These are phyloP conservation scores for Oryzias sinensis DNA, from an alignment of 2,797 vertebrate genomes.

Conservation along the genomic window DNA sequence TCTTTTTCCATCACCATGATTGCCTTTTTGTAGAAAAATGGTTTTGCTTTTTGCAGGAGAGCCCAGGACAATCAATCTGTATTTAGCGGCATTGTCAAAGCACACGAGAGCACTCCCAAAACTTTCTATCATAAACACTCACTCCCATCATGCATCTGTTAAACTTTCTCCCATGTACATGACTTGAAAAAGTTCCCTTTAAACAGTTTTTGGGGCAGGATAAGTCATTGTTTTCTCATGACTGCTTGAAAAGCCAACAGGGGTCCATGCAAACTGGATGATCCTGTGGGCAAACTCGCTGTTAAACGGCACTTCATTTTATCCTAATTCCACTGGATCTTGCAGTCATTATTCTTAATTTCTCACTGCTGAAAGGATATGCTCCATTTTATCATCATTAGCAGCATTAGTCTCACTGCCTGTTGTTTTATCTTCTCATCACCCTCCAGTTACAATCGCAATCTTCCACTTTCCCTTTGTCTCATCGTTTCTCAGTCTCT, in stretches of 20 bases:
- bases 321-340: conserved; percentile 21
- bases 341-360: conserved; percentile 9
- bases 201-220: conserved; percentile 30
- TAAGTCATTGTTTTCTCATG: neutral
- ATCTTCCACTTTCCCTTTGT: conserved; percentile 16
- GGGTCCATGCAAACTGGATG: too few relatives aligned
- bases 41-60: conserved; percentile 33
- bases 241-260: too few relatives aligned
- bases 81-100: conserved; percentile 59
- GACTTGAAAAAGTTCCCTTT: conserved; percentile 26
- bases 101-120: conserved; percentile 38
- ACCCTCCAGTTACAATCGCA: conserved; percentile 2
- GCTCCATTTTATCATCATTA: conserved; percentile 12
- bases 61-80: conserved; percentile 52
- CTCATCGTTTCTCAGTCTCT: conserved; percentile 33
- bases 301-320: conserved; percentile 7
- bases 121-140: conserved; percentile 21
- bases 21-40: too few relatives aligned
- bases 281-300: too few relatives aligned
- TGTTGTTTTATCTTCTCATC: conserved; percentile 15
- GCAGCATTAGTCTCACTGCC: conserved; percentile 10
- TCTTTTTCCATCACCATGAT: too few relatives aligned
- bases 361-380: conserved; percentile 14
- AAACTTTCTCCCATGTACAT: conserved; percentile 8
- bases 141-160: conserved; percentile 30